Base-by-base conservation (phyloP, 2,888 invertebrate genomes). In the Athetis lepigone region DNA sequence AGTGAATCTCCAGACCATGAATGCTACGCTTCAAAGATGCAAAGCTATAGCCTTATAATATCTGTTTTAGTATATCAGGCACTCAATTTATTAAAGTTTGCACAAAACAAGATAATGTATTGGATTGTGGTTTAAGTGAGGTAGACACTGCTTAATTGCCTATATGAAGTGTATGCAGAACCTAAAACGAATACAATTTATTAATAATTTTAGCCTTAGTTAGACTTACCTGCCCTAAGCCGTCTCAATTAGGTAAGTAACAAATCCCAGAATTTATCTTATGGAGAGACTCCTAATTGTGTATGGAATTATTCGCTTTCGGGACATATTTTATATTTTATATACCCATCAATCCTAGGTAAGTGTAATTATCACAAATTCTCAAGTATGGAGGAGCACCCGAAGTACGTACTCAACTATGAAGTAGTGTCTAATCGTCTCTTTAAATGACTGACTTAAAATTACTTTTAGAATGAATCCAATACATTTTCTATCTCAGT, bases 381-480 rank as follows among this genome's bases (percentile, higher is more conserved):
- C 54, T 23, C 56, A 69, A 79, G 64, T 74, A 69, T 67, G 49
- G 54, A 62, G 80, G 58, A 78, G 72, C 68, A 65, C 67, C 70
- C 70, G 62, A 77, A 82, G 79, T 77, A 70, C 8, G 9, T 29
- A 29, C 69, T 73, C 70, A 83, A 84, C 85, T 79, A 84, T 85
- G 80, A 87, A 88, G 88, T 83, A 82, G 76, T 60, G 77, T 82
- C 82, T 87, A 86, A 88, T 86, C 81, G 82, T 71, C 76, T 74
- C 65, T 58, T 77, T 75, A 77, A 68, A 73, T 73, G 79, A 74
- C 73, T 69, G 80, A 85, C 81, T 86, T 84, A 79, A 87, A 88
- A 88, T 88, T 86, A 88, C 85, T 89, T 86, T 72, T 55, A n/a
- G 80, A 88, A 88, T 84, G 78, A 88, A 84, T 88, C 87, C 87